These are phyloP conservation scores for Intellagama lesueurii DNA, from an alignment of 2,797 vertebrate genomes.

Conservation along the genomic window DNA sequence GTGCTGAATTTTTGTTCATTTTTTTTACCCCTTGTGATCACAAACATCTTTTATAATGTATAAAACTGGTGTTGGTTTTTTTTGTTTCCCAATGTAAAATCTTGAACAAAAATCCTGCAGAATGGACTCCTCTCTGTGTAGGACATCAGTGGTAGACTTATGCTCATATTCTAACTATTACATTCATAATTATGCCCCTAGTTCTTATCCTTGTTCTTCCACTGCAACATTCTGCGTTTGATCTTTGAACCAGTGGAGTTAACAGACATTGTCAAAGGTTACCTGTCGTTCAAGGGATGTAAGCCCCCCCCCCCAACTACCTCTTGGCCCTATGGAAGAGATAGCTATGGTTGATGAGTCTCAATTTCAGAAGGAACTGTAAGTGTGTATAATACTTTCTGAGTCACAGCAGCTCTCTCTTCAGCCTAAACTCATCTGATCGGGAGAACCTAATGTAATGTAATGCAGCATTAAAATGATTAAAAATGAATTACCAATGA, in stretches of 20 bases:
- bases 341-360: background rate
- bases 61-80: too few species aligned
- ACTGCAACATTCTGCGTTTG: background rate
- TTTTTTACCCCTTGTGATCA: too few species aligned
- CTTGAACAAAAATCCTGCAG: background rate
- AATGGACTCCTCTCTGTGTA: background rate
- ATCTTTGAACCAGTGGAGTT: background rate
- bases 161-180: background rate
- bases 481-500: slow-evolving; percentile 13
- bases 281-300: background rate
- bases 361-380: background rate
- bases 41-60: too few species aligned
- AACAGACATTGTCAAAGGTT: background rate
- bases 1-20: too few species aligned
- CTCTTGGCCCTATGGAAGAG: background rate
- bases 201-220: background rate
- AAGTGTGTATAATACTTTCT: background rate
- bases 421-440: background rate
- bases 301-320: background rate
- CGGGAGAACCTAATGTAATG: background rate
- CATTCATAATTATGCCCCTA: background rate
- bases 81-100: background rate
- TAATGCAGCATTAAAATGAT: slow-evolving; percentile 22
- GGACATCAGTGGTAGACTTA: background rate
- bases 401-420: background rate